phyloP scores from a whole-genome alignment of 2,113 vertebrate species.

The Thalassarche chlororhynchos region DNA sequence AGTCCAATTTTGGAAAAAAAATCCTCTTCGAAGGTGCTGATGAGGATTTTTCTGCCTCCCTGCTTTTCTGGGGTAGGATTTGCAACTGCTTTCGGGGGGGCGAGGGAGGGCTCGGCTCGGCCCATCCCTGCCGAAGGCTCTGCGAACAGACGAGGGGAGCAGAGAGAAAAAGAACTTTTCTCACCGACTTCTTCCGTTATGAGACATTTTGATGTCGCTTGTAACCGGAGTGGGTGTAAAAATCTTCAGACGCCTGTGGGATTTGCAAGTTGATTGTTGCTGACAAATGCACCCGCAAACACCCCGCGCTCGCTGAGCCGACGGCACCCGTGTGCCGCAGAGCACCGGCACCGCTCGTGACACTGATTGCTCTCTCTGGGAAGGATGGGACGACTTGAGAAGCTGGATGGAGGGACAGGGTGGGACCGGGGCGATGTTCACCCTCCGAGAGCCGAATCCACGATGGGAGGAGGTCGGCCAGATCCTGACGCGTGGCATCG shows the following conservation, averaged over 20 bases:
- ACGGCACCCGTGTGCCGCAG: not conserved
- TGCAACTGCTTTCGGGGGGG: not conserved
- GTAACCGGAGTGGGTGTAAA: not conserved
- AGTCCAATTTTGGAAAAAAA: not conserved
- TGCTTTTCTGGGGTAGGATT: not conserved
- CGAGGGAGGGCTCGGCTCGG: not conserved
- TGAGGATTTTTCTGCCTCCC: not conserved
- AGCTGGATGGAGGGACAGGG: not conserved
- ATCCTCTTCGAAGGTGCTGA: not conserved
- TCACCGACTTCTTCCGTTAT: rapidly evolving
- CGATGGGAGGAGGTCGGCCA: rapidly evolving
- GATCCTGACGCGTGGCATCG: not conserved
- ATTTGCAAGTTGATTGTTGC: no score
- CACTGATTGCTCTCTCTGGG: not conserved
- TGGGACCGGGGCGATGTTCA: rapidly evolving
- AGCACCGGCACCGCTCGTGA: not conserved
- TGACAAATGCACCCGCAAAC: not conserved
- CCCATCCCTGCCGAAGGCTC: not conserved
- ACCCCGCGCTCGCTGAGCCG: rapidly evolving
- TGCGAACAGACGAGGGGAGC: rapidly evolving
- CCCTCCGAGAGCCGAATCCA: not conserved
- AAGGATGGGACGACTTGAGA: not conserved
- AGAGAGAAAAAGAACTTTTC: not conserved
- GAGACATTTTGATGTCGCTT: not conserved
- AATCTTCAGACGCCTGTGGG: not conserved